Evolutionary conservation across 2,113 vertebrate species (phyloP), one percentile per base, ranked within the genome.

Genomic region (Struthidea cinerea): DNA sequence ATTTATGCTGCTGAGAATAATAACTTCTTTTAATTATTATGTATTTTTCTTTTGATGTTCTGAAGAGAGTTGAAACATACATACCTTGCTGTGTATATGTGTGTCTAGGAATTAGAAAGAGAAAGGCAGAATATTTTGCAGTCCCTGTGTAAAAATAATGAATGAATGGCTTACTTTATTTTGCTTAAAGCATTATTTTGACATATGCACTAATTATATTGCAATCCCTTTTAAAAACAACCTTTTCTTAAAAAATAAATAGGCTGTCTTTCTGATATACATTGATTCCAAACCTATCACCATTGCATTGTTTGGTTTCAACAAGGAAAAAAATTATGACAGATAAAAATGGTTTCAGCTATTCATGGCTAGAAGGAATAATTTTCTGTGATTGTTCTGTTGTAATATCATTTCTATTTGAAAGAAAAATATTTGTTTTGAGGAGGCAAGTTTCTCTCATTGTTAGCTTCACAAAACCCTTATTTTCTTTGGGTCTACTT

Each of bases 351-450:
- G 13, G 2, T 13, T 92, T 83, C 67, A 60, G 30, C 19, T 83
- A 50, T 61, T 86, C 28, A 11, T 17, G 42, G 20, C 23, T 59
- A 57, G 33, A 69, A 90, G 14, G 90, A 90, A 86, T 57, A 0
- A 67, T 41, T 76, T 87, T 67, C 32, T 80, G 37, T 47, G 30
- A 78, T 84, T 93, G 21, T 28, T 55, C 23, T 70, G 37, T 42
- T 88, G 55, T 85, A 87, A 63, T 83, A 47, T 56, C 6, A 52
- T 71, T 94, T 87, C 60, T 92, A 37, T 65, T 59, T 80, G 46
- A 81, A 70, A 76, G 18, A 71, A 65, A 67, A 87, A 24, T 59
- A 71, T 49, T 83, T 88, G 11, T 37, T 87, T 85, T 59, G 46
- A 77, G 16, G 7, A 17, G 6, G 16, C 3, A 93, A 65, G 35